Percentiles rank a stretch among this genome's conserved stretches.
Conservation (phyloP, 2,113 vertebrate species). For the mouse (Mus musculus) region DNA sequence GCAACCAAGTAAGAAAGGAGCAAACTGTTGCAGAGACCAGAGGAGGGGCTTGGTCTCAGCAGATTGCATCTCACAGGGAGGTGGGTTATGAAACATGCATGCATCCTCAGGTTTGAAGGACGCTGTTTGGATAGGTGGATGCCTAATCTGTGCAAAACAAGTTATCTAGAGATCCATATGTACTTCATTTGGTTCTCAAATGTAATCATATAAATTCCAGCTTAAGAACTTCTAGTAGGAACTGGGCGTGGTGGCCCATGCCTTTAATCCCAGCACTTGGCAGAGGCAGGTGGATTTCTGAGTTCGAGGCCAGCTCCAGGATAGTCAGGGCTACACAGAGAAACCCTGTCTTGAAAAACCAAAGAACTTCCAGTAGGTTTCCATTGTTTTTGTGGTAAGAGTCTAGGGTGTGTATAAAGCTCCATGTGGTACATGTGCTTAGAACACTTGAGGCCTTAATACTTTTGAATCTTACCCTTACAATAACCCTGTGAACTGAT, state of each 20-base stretch:
- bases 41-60: not conserved
- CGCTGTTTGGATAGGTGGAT: not conserved
- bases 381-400: not conserved
- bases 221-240: not conserved
- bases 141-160: not conserved
- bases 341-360: no score
- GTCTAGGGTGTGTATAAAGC: not conserved
- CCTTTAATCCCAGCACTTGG: no score
- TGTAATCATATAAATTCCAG: not conserved
- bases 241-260: no score
- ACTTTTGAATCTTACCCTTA: not conserved
- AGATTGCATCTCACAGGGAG: not conserved
- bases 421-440: not conserved
- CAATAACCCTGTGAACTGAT: not conserved
- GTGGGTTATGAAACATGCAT: not conserved
- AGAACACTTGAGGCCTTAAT: not conserved
- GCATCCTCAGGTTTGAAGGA: not conserved
- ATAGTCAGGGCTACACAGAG: no score
- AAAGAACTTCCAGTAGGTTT: not conserved
- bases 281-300: no score
- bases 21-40: not conserved
- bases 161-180: not conserved
- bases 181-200: not conserved
- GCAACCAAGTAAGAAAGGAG: not conserved
- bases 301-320: no score